phyloP scores from a whole-genome alignment of 2,113 vertebrate genomes.

The Nothoprocta perdicaria region DNA sequence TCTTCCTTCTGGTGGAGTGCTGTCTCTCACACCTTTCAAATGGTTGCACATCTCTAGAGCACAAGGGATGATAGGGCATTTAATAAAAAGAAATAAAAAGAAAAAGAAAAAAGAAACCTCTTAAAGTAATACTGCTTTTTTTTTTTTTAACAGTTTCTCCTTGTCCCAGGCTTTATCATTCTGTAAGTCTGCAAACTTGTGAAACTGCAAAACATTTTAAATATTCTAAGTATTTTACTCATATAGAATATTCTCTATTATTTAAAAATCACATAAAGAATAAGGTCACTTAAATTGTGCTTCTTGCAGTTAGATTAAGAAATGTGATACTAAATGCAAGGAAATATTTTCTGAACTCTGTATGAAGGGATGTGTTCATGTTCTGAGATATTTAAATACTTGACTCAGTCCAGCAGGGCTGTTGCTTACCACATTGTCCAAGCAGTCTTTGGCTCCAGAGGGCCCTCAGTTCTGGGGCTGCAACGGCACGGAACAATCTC shows the following conservation, averaged over 20 bases:
- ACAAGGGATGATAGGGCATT: not conserved
- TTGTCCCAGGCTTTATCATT: not conserved
- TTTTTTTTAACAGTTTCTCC: not conserved
- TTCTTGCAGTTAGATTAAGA: not conserved
- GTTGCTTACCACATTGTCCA: not conserved
- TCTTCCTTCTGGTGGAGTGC: too few relatives aligned
- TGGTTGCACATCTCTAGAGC: not conserved
- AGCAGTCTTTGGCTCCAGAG: not conserved
- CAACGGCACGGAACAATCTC: fast-evolving
- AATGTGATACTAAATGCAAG: not conserved
- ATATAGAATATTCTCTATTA: not conserved
- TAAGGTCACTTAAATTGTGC: not conserved
- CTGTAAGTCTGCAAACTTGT: fast-evolving
- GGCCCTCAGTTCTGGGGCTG: not conserved
- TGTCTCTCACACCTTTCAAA: not conserved
- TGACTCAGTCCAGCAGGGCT: fast-evolving
- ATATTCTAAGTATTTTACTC: not conserved
- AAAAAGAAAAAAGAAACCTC: too few relatives aligned
- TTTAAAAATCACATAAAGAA: not conserved
- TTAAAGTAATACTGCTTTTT: not conserved
- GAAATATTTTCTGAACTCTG: not conserved
- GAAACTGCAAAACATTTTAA: not conserved
- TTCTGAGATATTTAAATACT: not conserved
- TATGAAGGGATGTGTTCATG: not conserved
- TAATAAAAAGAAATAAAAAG: too few relatives aligned